Evolutionary conservation across 2,797 vertebrate genomes (phyloP).

Genomic region (Pelodytes ibericus): DNA sequence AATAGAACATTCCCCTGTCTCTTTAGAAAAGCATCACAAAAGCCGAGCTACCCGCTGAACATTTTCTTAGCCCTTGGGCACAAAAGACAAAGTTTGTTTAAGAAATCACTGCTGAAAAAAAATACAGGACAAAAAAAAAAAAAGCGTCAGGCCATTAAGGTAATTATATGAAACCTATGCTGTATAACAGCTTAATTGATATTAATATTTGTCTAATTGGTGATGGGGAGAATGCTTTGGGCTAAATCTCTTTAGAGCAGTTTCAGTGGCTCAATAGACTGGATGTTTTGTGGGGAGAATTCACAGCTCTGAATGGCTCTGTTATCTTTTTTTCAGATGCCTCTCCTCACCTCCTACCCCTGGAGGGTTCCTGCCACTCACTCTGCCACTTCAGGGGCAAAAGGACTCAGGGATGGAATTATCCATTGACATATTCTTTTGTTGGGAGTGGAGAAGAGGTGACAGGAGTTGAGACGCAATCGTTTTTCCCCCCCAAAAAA

Average conservation of each 20-base stretch:
- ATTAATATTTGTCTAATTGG: conserved; percentile 99
- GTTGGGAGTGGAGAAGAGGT: conserved; percentile 34
- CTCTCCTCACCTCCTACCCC: conserved; percentile 95
- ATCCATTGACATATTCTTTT: conserved; percentile 48
- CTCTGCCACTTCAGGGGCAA: conserved; percentile 89
- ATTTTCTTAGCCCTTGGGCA: conserved; percentile 92
- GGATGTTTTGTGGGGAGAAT: conserved; percentile 91
- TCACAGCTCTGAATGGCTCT: conserved; percentile 94
- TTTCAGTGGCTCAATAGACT: conserved; percentile 94
- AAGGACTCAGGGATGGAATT: conserved; percentile 66
- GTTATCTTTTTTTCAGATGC: conserved; percentile 81
- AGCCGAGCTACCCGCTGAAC: conserved; percentile 93
- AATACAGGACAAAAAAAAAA: conserved; percentile 69
- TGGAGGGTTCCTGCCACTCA: conserved; percentile 85
- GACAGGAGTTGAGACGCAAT: conserved; percentile 39
- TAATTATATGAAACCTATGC: conserved; percentile 99
- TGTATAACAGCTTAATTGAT: conserved; percentile 99
- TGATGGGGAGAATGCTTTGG: conserved; percentile 92
- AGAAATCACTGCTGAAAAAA: conserved; percentile 91
- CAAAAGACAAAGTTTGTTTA: conserved; percentile 99
- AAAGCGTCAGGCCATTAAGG: conserved; percentile 99
- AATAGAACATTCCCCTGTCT: conserved; percentile 97
- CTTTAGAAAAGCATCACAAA: conserved; percentile 96
- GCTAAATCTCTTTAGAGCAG: conserved; percentile 98
- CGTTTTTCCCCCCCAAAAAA: too few species aligned